Evolutionary conservation across 2,113 vertebrate species (phyloP), one percentile per base, ranked within the genome.

Genomic region (Otocyon megalotis): DNA sequence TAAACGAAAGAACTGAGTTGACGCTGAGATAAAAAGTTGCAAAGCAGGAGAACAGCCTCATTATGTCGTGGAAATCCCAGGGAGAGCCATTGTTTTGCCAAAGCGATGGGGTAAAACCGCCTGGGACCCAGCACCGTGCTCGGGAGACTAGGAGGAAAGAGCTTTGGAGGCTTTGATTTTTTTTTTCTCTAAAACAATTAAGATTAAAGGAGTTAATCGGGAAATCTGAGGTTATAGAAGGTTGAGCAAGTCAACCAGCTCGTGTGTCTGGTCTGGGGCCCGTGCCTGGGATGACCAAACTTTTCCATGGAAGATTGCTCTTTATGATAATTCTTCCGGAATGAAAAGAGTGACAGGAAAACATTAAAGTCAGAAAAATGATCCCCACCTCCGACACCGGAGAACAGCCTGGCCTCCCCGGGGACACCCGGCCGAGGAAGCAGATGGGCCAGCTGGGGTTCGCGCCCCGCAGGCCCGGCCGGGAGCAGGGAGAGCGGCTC

Each of bases 151-250:
- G 20, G 54, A 93, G 67, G 17, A 50, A 77, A 96, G 83, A 88
- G 48, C 19, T 93, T 95, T 80, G 80, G 43, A 94, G 94, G 88
- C 76, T 96, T 95, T 96, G 76, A 76, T 37, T 17, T 72, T 90
- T 88, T 93, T 86, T 74, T 92, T 83, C 43, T 79, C 82, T 74
- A 50, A 96, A 96, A 96, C 93, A 96, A 77, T 93, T 94, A 84
- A 92, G 67, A 97, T 96, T 86, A 97, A 96, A 97, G 69, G 28
- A 83, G 53, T 88, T 97, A 96, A 97, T 97, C 86, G 77, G 92
- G 89, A 98, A 97, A 96, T 97, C 96, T 96, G 71, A 94, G 92
- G 86, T 96, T 97, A 96, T 35, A 2, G 84, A 96, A 97, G 83
- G 93, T 90, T 88, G 74, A 95, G 12, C 81, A 77, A 65, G 56